Percentiles rank a stretch among this genome's conserved stretches.
Evolutionary conservation across 2,797 vertebrate species (phyloP).

Genomic region (Spea hammondii): DNA sequence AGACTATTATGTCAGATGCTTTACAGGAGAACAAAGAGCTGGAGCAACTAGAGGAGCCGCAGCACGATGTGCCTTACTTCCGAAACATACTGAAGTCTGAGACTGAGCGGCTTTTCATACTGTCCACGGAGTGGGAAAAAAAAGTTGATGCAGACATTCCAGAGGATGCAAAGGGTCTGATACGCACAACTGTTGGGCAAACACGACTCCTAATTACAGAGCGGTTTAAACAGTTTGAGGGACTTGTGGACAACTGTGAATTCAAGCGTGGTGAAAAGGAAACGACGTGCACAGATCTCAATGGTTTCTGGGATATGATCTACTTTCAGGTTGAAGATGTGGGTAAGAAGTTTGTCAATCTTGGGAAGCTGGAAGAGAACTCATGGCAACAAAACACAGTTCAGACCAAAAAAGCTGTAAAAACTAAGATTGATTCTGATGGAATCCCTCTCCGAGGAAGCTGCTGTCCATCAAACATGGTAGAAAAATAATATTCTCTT

Average conservation of each 20-base stretch:
- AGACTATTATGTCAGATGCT: neutral
- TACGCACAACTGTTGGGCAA: conserved; percentile 86
- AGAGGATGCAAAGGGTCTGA: conserved; percentile 85
- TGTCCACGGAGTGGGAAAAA: conserved; percentile 76
- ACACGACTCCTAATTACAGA: conserved; percentile 86
- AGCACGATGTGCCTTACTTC: conserved; percentile 64
- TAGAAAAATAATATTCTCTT: too few relatives aligned
- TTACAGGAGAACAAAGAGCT: neutral
- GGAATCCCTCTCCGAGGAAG: too few relatives aligned
- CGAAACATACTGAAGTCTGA: conserved; percentile 73
- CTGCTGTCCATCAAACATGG: too few relatives aligned
- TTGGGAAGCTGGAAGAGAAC: conserved; percentile 77
- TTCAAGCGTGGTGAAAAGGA: conserved; percentile 82
- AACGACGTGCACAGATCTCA: conserved; percentile 82
- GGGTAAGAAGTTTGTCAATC: conserved; percentile 78
- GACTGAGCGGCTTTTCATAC: conserved; percentile 67
- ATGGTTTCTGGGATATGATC: conserved; percentile 98
- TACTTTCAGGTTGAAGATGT: conserved; percentile 91
- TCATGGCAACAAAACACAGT: conserved; percentile 73
- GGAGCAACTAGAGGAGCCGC: conserved; percentile 27
- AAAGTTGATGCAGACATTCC: conserved; percentile 81
- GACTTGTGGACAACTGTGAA: conserved; percentile 87
- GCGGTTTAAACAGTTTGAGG: conserved; percentile 88
- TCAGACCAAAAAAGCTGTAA: conserved; percentile 67
- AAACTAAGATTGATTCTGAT: too few relatives aligned